phyloP scores from a whole-genome alignment of 2,113 vertebrate genomes.

The Tiliqua scincoides region DNA sequence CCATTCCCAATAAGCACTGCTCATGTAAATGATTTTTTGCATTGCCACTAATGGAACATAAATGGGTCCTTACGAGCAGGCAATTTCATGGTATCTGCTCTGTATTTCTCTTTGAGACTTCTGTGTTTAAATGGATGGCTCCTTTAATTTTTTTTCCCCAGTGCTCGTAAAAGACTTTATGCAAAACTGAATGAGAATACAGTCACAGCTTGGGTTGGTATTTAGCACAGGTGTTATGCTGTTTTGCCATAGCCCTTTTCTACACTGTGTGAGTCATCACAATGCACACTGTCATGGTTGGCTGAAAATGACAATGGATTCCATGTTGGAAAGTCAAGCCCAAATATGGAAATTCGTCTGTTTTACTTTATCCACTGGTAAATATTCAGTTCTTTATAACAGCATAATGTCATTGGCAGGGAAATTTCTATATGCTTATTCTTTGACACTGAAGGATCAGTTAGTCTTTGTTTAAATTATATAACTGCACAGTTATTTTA shows the following conservation, averaged over 20 bases:
- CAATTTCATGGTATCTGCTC: conserved; percentile 4
- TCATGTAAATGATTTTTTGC: conserved; percentile 5
- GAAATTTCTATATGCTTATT: background rate
- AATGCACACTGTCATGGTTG: background rate
- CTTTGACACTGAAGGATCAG: background rate
- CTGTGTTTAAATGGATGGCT: background rate
- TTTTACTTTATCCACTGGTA: background rate
- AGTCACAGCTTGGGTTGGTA: background rate
- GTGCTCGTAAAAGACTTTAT: background rate
- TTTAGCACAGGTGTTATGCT: background rate
- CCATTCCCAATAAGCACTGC: background rate
- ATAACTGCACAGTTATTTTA: too few species aligned
- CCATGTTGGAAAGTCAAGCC: conserved; percentile 22
- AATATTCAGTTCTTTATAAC: background rate
- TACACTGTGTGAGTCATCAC: background rate
- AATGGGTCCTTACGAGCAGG: background rate
- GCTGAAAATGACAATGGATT: conserved; percentile 10
- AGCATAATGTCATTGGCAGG: background rate
- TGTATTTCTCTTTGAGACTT: background rate
- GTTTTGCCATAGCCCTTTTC: background rate
- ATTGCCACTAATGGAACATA: conserved; percentile 10
- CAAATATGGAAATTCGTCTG: background rate
- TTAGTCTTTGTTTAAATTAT: too few species aligned
- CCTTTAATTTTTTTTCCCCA: background rate
- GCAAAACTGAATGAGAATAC: conserved; percentile 8